Base-by-base conservation (phyloP, 2,113 vertebrate species). In the Syngnathoides biaculeatus region DNA sequence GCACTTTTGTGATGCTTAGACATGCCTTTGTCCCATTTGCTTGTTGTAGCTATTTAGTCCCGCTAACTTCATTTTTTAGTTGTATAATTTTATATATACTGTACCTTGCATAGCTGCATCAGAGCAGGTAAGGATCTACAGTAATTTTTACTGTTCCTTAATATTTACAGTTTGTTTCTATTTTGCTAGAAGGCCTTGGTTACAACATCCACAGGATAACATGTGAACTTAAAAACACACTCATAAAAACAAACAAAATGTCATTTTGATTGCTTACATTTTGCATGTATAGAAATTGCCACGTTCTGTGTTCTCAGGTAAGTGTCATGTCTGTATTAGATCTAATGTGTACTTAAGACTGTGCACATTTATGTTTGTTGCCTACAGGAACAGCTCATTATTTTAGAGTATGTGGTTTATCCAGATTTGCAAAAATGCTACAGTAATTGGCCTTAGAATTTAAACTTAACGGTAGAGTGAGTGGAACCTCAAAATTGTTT, bases 121-220 rank as follows among this genome's bases (percentile, higher is more conserved):
- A 75, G 62, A 78, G 45, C 69, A 88, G 89, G 89, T 91, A 90
- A 88, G 89, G 80, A 55, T 70, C 56, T 64, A n/a, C n/a, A n/a
- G n/a, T n/a, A 58, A 56, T 17, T 17, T 69, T 69, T 50, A 56
- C 27, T 52, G n/a, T 74, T 13, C 3, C 3, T 3, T 35, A 9
- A 71, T 48, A 5, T 10, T 55, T 17, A 48, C 8, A 57, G 27
- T 64, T 39, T 45, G 2, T 73, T 45, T 71, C 57, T 65, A 38
- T 38, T 62, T 27, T 42, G 11, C 63, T 59, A 14, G 39, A 57
- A 61, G 20, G 10, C 38, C 10, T 22, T 61, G 38, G 43, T 14
- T 27, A 35, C 30, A 8, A 30, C 22, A 64, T 43, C 20, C 35
- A n/a, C 27, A 26, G 2, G 3, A 35, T 35, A 35, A 35, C 1